phyloP scores from a whole-genome alignment of 2,888 invertebrate genomes.

The Eupithecia vulgata region DNA sequence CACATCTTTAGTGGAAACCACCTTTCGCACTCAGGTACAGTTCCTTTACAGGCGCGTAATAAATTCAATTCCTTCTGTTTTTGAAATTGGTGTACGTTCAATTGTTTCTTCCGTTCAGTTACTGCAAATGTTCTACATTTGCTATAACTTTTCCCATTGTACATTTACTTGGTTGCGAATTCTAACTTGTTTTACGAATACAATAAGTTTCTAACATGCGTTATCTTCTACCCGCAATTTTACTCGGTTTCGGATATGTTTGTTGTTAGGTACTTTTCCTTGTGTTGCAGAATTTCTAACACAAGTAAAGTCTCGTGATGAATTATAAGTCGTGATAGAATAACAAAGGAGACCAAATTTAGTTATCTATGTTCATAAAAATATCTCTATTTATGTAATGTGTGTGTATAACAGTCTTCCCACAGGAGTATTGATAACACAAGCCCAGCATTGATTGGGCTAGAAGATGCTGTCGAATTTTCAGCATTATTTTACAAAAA shows the following conservation, averaged over 20 bases:
- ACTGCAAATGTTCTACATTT: conserved; percentile 22
- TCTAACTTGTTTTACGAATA: conserved; percentile 14
- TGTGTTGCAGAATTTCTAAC: neutral
- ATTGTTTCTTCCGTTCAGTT: conserved; percentile 47
- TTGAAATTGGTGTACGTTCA: conserved; percentile 59
- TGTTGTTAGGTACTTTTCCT: neutral
- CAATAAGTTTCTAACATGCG: conserved; percentile 11
- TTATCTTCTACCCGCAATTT: conserved; percentile 13
- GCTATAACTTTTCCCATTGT: conserved; percentile 17
- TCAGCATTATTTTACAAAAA: too few relatives aligned
- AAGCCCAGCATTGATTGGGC: too few relatives aligned
- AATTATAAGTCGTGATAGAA: neutral
- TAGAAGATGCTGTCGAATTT: too few relatives aligned
- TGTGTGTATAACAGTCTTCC: too few relatives aligned
- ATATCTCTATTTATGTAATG: too few relatives aligned
- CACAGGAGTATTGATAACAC: too few relatives aligned
- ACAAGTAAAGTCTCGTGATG: neutral
- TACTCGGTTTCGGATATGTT: neutral
- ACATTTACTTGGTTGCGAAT: conserved; percentile 6
- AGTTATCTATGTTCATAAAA: neutral
- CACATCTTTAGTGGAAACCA: neutral
- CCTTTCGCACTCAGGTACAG: neutral
- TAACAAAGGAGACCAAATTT: neutral
- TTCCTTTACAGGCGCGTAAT: conserved; percentile 57
- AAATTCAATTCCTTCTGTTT: conserved; percentile 68